Evolutionary conservation across 92 coral and sea anemone genomes (phyloP).

Genomic region (Epizoanthus scotinus): DNA sequence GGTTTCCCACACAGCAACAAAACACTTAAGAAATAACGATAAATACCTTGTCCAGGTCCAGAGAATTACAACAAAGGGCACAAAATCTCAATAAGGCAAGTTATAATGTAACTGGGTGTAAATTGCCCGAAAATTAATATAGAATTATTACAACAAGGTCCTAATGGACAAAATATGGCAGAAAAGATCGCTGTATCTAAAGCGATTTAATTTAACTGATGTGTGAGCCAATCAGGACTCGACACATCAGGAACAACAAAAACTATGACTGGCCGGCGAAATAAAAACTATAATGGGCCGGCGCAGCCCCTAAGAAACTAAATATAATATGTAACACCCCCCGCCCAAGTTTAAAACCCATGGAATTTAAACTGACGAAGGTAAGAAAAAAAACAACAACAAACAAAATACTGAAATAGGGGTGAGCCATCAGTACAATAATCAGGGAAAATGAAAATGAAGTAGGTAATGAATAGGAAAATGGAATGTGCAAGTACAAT

Average conservation of each 20-base stretch:
- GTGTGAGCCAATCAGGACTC: background rate
- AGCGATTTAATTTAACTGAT: too few species aligned
- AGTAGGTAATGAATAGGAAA: too few species aligned
- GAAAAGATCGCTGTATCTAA: background rate
- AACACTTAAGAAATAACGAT: background rate
- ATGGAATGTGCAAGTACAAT: too few species aligned
- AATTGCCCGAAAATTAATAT: background rate
- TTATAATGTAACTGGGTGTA: constrained; percentile 2
- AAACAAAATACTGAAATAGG: too few species aligned
- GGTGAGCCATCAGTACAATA: too few species aligned
- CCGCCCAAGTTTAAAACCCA: too few species aligned
- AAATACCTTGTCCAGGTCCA: constrained; percentile 4
- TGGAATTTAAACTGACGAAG: too few species aligned
- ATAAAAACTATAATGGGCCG: constrained; percentile 2
- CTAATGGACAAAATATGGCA: constrained; percentile 10
- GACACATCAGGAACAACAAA: background rate
- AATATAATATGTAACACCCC: background rate
- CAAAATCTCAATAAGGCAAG: background rate
- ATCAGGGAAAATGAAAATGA: too few species aligned
- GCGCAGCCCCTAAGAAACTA: background rate
- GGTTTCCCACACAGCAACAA: background rate
- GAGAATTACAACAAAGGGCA: background rate
- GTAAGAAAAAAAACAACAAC: too few species aligned
- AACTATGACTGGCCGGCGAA: too few species aligned
- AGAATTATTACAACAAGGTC: background rate